phyloP scores from a whole-genome alignment of 1,140 invertebrate genomes.

The Ooceraea biroi region DNA sequence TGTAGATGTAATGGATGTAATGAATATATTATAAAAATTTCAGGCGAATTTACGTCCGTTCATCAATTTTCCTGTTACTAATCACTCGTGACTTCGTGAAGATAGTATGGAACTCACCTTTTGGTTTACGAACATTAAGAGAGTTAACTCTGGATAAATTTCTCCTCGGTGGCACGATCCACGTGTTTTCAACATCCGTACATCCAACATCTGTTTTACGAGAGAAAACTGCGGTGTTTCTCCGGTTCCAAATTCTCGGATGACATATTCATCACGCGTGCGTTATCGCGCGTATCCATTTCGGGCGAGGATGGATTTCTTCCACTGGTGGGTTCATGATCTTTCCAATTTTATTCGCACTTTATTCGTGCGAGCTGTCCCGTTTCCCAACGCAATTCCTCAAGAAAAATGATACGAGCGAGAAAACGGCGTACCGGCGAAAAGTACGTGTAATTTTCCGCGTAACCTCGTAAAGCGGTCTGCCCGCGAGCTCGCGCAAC shows the following conservation, averaged over 20 bases:
- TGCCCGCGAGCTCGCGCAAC: not conserved
- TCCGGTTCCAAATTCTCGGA: not conserved
- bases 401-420: conserved; percentile 25
- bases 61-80: not conserved
- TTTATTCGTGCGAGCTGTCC: conserved; percentile 33
- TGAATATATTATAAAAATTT: no score
- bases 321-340: not conserved
- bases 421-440: not conserved
- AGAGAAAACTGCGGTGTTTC: not conserved
- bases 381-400: not conserved
- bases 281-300: not conserved
- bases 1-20: not conserved
- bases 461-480: conserved; percentile 9
- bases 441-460: not conserved
- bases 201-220: not conserved
- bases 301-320: not conserved
- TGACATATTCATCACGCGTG: not conserved
- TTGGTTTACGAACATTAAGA: not conserved
- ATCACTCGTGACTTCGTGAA: not conserved
- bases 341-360: not conserved
- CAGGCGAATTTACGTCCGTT: not conserved
- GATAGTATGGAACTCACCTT: not conserved
- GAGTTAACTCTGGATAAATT: not conserved
- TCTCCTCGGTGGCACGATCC: not conserved
- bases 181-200: not conserved